These are phyloP conservation scores for Schizotus pectinicornis DNA, from an alignment of 2,888 invertebrate species.

Conservation along the genomic window DNA sequence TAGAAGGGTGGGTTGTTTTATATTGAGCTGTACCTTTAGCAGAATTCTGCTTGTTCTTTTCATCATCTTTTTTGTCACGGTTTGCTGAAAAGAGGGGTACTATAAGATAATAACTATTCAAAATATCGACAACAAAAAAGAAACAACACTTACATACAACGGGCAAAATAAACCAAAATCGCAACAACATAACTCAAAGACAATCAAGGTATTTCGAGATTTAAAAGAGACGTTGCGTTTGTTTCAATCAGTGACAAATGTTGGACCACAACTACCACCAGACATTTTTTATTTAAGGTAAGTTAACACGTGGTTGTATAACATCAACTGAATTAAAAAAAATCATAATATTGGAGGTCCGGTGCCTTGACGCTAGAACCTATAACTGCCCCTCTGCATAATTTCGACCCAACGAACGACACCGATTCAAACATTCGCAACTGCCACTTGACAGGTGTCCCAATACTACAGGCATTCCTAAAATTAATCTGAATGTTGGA, in stretches of 20 bases:
- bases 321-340: too few species aligned
- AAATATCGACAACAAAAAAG: constrained; percentile 4
- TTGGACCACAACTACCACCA: not conserved
- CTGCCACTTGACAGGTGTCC: too few species aligned
- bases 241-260: too few species aligned
- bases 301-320: too few species aligned
- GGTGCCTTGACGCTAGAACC: too few species aligned
- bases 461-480: too few species aligned
- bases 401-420: too few species aligned
- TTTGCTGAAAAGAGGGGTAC: constrained; percentile 52
- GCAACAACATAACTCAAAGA: not conserved
- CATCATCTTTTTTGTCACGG: constrained; percentile 55
- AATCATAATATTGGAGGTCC: too few species aligned
- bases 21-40: constrained; percentile 53
- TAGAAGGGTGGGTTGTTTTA: constrained; percentile 48
- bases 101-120: constrained; percentile 26
- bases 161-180: not conserved
- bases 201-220: not conserved
- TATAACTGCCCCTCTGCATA: too few species aligned
- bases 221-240: not conserved
- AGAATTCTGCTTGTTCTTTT: constrained; percentile 54
- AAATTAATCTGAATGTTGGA: too few species aligned
- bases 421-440: too few species aligned
- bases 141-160: not conserved
- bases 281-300: too few species aligned